Conservation (phyloP, 2,113 vertebrate genomes). For the Leucosticte australis region DNA sequence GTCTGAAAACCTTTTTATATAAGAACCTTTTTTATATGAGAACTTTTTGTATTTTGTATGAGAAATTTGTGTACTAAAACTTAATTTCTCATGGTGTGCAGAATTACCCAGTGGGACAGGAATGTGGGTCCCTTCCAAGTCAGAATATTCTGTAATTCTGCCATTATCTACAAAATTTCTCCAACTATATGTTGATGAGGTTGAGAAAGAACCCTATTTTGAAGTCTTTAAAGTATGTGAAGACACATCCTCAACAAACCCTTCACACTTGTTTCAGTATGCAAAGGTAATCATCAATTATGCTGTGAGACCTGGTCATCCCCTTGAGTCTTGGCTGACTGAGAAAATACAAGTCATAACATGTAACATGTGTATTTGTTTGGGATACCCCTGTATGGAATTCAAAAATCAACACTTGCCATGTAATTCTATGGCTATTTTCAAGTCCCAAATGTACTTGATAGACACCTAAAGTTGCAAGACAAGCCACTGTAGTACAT, state of each 20-base stretch:
- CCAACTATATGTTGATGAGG: not conserved
- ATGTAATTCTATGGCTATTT: not conserved
- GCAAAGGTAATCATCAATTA: not conserved
- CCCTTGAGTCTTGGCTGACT: not conserved
- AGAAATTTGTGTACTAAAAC: not conserved
- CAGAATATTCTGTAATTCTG: not conserved
- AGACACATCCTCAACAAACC: not conserved
- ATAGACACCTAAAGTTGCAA: not conserved
- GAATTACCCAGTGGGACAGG: not conserved
- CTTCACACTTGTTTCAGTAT: not conserved
- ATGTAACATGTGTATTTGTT: accelerated
- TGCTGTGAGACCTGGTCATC: accelerated
- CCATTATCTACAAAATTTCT: not conserved
- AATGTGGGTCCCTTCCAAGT: not conserved
- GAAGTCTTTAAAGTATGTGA: not conserved
- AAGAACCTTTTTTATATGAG: not conserved
- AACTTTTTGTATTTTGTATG: not conserved
- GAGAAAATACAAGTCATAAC: not conserved
- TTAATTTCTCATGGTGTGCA: not conserved
- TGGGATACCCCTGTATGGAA: not conserved
- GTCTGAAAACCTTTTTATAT: not conserved
- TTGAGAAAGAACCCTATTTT: not conserved
- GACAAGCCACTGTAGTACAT: not conserved
- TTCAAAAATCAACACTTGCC: not conserved
- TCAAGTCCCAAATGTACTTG: not conserved